A percentile compares a stretch with the other conserved stretches of the same genome.
These are phyloP conservation scores for Astropecten irregularis DNA, from an alignment of 53 echinoderm and acorn worm genomes.

Conservation along the genomic window DNA sequence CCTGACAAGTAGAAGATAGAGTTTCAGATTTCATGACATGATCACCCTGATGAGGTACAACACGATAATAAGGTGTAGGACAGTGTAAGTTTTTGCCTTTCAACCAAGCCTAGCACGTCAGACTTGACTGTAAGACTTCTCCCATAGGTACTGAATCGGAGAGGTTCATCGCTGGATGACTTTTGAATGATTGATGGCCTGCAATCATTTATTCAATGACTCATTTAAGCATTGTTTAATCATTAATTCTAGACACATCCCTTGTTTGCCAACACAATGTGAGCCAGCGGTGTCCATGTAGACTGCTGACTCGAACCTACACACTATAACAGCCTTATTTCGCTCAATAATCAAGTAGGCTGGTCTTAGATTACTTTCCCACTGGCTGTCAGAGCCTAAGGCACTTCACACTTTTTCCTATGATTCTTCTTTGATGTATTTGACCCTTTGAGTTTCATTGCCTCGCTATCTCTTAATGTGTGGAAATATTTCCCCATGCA, in stretches of 20 bases:
- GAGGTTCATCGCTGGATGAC: neutral
- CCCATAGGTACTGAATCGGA: constrained; percentile 4
- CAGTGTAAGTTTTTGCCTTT: constrained; percentile 50
- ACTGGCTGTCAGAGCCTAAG: too few species aligned
- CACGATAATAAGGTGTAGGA: constrained; percentile 49
- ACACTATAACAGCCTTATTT: neutral
- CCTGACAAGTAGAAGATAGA: constrained; percentile 33
- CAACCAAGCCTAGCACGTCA: constrained; percentile 38
- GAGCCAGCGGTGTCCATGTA: neutral
- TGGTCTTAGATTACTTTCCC: constrained; percentile 46
- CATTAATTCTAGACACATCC: constrained; percentile 64
- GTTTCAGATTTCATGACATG: constrained; percentile 39
- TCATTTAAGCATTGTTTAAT: constrained; percentile 65
- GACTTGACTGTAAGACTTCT: constrained; percentile 41
- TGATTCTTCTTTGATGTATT: too few species aligned
- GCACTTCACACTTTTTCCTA: too few species aligned
- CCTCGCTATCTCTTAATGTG: too few species aligned
- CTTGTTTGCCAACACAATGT: constrained; percentile 57
- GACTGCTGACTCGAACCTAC: neutral
- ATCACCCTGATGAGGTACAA: constrained; percentile 23
- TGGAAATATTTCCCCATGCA: too few species aligned
- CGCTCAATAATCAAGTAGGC: constrained; percentile 18
- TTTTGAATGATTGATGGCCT: constrained; percentile 42
- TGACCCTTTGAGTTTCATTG: too few species aligned
- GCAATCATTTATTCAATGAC: constrained; percentile 54